Evolutionary conservation across 2,797 vertebrate genomes (phyloP).

Genomic region (Pseudomugil gertrudae): DNA sequence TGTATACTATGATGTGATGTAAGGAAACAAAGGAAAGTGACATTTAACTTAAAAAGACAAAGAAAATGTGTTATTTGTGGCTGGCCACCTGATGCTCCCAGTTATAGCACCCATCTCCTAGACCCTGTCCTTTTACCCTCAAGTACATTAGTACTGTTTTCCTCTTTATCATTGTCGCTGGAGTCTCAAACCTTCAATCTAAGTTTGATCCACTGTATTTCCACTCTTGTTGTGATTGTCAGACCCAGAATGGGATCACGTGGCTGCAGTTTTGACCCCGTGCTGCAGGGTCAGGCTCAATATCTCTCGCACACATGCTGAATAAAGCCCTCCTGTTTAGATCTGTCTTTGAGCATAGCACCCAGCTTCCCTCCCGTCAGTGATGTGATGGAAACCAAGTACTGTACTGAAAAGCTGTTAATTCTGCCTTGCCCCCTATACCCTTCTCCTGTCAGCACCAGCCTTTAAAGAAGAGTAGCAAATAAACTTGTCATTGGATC

Average conservation of each 20-base stretch:
- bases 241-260: conserved; percentile 29
- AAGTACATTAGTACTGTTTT: conserved; percentile 25
- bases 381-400: conserved; percentile 82
- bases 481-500: conserved; percentile 51
- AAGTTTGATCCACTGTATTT: conserved; percentile 35
- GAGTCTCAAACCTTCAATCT: conserved; percentile 32
- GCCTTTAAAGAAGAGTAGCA: conserved; percentile 74
- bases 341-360: conserved; percentile 43
- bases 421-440: conserved; percentile 66
- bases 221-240: conserved; percentile 13
- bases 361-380: conserved; percentile 66
- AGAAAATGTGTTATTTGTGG: conserved; percentile 86
- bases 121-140: conserved; percentile 24
- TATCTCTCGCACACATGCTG: conserved; percentile 49
- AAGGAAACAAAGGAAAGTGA: conserved; percentile 78
- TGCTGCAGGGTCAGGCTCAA: conserved; percentile 44
- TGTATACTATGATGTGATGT: conserved; percentile 85
- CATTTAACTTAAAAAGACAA: conserved; percentile 84
- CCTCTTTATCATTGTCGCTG: conserved; percentile 18
- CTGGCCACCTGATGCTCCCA: conserved; percentile 85
- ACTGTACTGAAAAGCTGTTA: conserved; percentile 77
- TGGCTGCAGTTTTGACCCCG: conserved; percentile 36
- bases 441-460: conserved; percentile 63
- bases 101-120: conserved; percentile 44
- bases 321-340: conserved; percentile 39